A percentile compares a stretch with the other conserved stretches of the same genome.
These are phyloP conservation scores for Pogoniulus pusillus DNA, from an alignment of 2,797 vertebrate species.

Conservation along the genomic window DNA sequence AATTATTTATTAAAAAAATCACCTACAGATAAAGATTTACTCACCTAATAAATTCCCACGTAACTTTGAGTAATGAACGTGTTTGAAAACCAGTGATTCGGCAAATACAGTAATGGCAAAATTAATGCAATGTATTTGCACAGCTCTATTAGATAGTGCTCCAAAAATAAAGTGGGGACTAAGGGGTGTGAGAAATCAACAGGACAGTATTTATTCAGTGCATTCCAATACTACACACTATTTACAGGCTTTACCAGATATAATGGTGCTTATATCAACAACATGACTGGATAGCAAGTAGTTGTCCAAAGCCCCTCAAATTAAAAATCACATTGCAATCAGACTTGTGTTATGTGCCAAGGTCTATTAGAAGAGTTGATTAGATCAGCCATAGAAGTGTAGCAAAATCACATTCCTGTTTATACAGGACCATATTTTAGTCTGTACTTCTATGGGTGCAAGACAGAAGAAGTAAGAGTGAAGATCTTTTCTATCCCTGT, in stretches of 20 bases:
- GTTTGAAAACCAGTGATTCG: neutral
- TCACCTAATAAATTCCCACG: neutral
- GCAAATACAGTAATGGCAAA: neutral
- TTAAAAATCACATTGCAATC: neutral
- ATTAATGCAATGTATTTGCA: neutral
- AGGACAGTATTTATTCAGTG: neutral
- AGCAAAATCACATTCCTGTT: neutral
- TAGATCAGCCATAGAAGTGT: neutral
- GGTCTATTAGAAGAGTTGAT: neutral
- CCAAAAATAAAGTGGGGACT: neutral
- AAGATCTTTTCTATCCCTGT: neutral
- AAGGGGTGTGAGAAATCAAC: neutral
- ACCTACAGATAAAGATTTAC: neutral
- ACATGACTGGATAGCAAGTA: neutral
- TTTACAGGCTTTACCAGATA: neutral
- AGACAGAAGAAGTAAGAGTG: neutral
- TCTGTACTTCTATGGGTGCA: neutral
- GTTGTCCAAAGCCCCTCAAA: neutral
- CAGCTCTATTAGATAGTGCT: neutral
- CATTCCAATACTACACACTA: neutral
- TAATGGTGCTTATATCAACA: neutral
- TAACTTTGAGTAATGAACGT: neutral
- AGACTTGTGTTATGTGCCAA: neutral
- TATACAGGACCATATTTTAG: neutral
- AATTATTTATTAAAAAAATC: neutral